Evolutionary conservation across 2,888 invertebrate genomes (phyloP).

Genomic region (Diadromus collaris): DNA sequence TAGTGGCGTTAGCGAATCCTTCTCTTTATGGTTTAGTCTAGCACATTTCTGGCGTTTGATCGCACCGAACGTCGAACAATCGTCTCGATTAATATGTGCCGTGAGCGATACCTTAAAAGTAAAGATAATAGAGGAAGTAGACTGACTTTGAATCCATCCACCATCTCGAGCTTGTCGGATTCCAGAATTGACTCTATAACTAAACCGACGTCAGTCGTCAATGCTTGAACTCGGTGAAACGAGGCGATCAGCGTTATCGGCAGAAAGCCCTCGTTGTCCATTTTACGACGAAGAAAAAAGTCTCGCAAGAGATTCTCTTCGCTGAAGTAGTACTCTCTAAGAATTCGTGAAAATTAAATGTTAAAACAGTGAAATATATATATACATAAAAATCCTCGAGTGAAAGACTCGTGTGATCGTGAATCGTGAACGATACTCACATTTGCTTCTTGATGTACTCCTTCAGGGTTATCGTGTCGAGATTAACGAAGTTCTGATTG

Average conservation of each 20-base stretch:
- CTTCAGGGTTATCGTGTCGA: slow-evolving; percentile 86
- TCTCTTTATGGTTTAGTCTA: slow-evolving; percentile 68
- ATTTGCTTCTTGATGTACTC: slow-evolving; percentile 95
- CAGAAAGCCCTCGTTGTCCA: slow-evolving; percentile 96
- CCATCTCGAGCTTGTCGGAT: slow-evolving; percentile 92
- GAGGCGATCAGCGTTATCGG: slow-evolving; percentile 97
- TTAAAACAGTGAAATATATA: slow-evolving; percentile 3
- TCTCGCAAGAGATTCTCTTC: slow-evolving; percentile 97
- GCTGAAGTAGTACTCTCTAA: slow-evolving; percentile 99
- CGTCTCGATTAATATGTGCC: slow-evolving; percentile 62
- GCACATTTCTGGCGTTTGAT: slow-evolving; percentile 68
- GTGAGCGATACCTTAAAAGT: background rate
- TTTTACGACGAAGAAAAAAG: slow-evolving; percentile 97
- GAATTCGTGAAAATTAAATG: background rate
- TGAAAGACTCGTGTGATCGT: slow-evolving; percentile 18
- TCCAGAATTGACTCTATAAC: slow-evolving; percentile 93
- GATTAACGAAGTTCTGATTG: slow-evolving; percentile 82
- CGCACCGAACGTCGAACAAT: slow-evolving; percentile 50
- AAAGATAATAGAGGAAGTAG: background rate
- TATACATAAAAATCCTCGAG: background rate
- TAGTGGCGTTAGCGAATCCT: slow-evolving; percentile 78
- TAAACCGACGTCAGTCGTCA: slow-evolving; percentile 92
- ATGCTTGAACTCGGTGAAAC: slow-evolving; percentile 95
- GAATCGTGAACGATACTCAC: slow-evolving; percentile 82
- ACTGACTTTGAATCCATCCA: slow-evolving; percentile 86